phyloP scores from a whole-genome alignment of 2,797 vertebrate species.

The Myiotriccus ornatus region DNA sequence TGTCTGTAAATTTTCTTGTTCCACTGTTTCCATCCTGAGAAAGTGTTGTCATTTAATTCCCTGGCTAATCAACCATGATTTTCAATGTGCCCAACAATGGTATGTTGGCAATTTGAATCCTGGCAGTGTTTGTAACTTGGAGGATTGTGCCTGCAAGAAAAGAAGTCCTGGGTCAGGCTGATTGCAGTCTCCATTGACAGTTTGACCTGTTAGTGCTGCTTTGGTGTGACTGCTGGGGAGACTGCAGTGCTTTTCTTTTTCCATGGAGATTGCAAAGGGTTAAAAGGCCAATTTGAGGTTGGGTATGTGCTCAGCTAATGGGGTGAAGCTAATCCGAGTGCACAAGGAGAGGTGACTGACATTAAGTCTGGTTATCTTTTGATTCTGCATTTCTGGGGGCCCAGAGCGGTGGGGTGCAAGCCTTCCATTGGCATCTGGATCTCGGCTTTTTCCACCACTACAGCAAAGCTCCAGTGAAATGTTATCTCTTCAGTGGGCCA shows the following conservation, averaged over 20 bases:
- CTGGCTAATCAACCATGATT: not conserved
- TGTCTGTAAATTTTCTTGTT: not conserved
- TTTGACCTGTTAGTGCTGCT: not conserved
- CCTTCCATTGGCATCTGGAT: not conserved
- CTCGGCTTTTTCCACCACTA: not conserved
- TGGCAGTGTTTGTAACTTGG: not conserved
- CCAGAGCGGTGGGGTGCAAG: accelerated
- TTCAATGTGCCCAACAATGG: not conserved
- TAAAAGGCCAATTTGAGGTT: not conserved
- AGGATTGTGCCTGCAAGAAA: not conserved
- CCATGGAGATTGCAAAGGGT: not conserved
- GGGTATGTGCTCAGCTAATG: not conserved
- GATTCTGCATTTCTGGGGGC: not conserved
- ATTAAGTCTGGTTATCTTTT: not conserved
- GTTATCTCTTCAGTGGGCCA: not conserved
- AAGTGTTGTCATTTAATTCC: not conserved
- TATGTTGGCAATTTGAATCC: not conserved
- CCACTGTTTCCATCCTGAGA: not conserved
- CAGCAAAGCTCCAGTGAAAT: not conserved
- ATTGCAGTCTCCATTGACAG: not conserved
- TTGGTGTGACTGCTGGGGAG: not conserved
- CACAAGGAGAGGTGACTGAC: not conserved
- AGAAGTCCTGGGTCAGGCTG: not conserved
- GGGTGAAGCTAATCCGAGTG: not conserved
- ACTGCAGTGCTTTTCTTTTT: not conserved